Base-by-base conservation (phyloP, 1,140 invertebrate genomes). In the Argopecten irradians region DNA sequence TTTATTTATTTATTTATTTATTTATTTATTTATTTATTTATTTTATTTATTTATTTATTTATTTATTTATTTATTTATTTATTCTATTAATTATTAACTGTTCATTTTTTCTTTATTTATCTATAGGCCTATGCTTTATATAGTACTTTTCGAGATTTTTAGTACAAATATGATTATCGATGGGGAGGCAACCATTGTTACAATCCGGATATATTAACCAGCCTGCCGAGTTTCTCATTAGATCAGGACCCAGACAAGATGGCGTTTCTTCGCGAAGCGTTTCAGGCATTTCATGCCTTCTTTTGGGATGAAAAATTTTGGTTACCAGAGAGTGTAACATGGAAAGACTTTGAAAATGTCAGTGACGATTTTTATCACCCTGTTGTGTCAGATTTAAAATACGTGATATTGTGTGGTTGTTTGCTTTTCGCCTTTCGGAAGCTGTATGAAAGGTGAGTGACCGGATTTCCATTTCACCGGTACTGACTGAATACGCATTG, bases 321-420 rank as follows among this genome's bases (percentile, higher is more conserved):
- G 92, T 82, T 93, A 22, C 92, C 92, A 32, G 39, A 82, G 34
- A 86, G 89, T 16, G 84, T 86, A 36, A 90, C 89, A 16, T 93
- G 92, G 92, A 83, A 90, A 34, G 83, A 88, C 46, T 89, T 93
- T 14, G 85, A 90, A 91, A 93, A 92, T 85, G 83, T 86, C 83
- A 87, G 89, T 7, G 89, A 90, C 88, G 90, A 86, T 39, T 86
- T 89, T 41, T 93, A 93, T 89, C 88, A 89, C 35, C 92, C 98
- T 82, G 97, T 98, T 94, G 97, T 97, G 93, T 97, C 96, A 93
- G 98, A 99, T 96, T 96, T 99, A 84, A 96, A 97, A 89, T 97
- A 97, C 95, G 97, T 98, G n/a, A 95, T 98, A 92, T 97, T 97
- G 5, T 96, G 98, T 95, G 98, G 98, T 34, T 93, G 98, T 34